Base-by-base conservation (phyloP, 2,888 invertebrate genomes). In the Eupithecia subumbrata region DNA sequence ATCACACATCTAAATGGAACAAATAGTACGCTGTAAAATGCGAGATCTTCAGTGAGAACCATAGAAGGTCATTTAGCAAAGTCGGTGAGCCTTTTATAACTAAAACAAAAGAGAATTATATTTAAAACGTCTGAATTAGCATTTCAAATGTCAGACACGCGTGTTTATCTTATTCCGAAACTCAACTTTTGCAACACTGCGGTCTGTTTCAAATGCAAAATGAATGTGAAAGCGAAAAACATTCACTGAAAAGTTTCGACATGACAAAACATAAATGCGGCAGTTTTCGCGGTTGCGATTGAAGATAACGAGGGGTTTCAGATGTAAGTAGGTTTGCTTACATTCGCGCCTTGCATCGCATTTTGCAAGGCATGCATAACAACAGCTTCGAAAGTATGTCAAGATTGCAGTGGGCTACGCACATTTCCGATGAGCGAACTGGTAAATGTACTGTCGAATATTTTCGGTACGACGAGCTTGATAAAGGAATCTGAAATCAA, bases 381-480 rank as follows among this genome's bases (percentile, higher is more conserved):
- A 91, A 91, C 91, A 90, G 87, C 88, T 92, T 92, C 87, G 93
- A 95, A 95, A 94, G 93, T 94, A 90, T 94, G 94, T 93, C 94
- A 94, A 92, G 93, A 92, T 88, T 93, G 92, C 92, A 91, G 90
- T 76, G 64, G 89, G 73, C 87, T 88, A 85, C 87, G 84, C 86
- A 86, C 85, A 87, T 73, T 76, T 66, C 86, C 87, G 89, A 89
- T 89, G 88, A 89, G 90, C 89, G 88, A 88, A 89, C 86, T 85
- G 87, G 88, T 88, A 91, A 91, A 89, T 78, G 78, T 89, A 90
- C 18, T 11, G 0, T 60, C 22, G 56, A 56, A 70, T 67, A 68
- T 25, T 25, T 68, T 64, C 64, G 60, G 25, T 30, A 40, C 70
- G n/a, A 66, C 40, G 40, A 34, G 25, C 74, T 22, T 43, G 22